These are phyloP conservation scores for Stenodema calcarata DNA, from an alignment of 2,888 invertebrate species.

Conservation along the genomic window DNA sequence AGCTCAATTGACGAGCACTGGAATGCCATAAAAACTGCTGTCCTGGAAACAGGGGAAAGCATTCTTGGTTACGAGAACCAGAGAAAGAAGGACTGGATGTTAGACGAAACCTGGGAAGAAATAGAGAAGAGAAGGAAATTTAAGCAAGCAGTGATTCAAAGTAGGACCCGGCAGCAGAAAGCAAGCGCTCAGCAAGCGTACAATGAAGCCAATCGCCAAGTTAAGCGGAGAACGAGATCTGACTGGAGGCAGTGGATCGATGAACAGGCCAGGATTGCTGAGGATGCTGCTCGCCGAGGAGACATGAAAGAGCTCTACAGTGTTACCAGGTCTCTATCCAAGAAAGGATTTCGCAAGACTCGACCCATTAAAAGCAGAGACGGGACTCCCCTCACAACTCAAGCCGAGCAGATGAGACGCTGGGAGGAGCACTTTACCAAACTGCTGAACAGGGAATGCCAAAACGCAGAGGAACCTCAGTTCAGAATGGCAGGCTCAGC, in stretches of 20 bases:
- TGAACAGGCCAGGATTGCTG: not conserved
- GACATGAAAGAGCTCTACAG: conserved; percentile 8
- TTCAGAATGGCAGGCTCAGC: not conserved
- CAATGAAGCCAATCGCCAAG: not conserved
- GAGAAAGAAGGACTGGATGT: not conserved
- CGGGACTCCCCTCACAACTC: not conserved
- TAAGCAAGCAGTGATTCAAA: not conserved
- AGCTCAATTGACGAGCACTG: too few species aligned
- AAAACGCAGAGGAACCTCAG: not conserved
- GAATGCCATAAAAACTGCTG: not conserved
- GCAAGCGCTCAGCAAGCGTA: not conserved
- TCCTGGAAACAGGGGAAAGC: not conserved
- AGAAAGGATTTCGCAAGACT: not conserved
- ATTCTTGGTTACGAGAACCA: not conserved
- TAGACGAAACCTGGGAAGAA: not conserved
- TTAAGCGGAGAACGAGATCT: not conserved
- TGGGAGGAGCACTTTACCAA: conserved; percentile 18
- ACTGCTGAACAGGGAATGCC: not conserved
- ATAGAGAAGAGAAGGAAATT: not conserved
- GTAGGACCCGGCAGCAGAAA: not conserved
- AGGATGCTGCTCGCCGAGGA: not conserved
- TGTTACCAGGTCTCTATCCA: not conserved
- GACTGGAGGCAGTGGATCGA: not conserved
- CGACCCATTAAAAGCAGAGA: not conserved
- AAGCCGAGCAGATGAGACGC: not conserved